Percentiles rank a stretch among this genome's conserved stretches.
Evolutionary conservation across 1,140 invertebrate species (phyloP).

Genomic region (Mesaphorura yosii): DNA sequence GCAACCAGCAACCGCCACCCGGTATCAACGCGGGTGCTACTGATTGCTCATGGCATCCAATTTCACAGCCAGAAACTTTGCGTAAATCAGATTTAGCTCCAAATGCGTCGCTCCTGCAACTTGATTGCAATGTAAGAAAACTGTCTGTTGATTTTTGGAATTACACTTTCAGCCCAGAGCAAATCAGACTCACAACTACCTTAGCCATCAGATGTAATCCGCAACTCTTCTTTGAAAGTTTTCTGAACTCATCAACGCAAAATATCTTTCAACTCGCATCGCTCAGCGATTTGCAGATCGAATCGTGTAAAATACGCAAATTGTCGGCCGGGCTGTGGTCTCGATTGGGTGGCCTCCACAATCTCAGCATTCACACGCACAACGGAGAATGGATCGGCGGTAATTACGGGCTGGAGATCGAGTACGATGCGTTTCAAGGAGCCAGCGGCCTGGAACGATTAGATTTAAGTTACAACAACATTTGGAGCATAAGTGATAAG

Average conservation of each 20-base stretch:
- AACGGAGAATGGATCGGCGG: conserved; percentile 76
- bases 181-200: conserved; percentile 53
- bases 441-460: conserved; percentile 55
- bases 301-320: conserved; percentile 64
- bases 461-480: conserved; percentile 76
- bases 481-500: conserved; percentile 59
- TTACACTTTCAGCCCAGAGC: conserved; percentile 34
- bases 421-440: conserved; percentile 61
- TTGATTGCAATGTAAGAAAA: conserved; percentile 33
- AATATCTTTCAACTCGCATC: conserved; percentile 59
- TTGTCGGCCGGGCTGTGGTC: conserved; percentile 43
- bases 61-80: too few relatives aligned
- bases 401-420: conserved; percentile 67
- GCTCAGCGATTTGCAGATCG: conserved; percentile 58
- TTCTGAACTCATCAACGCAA: conserved; percentile 49
- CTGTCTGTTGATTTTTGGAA: conserved; percentile 32
- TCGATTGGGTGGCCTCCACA: conserved; percentile 38
- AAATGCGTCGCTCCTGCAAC: too few relatives aligned
- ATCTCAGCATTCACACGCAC: conserved; percentile 70
- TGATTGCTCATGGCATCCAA: too few relatives aligned
- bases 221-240: conserved; percentile 64
- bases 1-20: too few relatives aligned
- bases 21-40: too few relatives aligned
- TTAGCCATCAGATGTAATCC: conserved; percentile 64
- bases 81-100: too few relatives aligned